Evolutionary conservation across 2,113 vertebrate species (phyloP).

Genomic region (Aplodontia rufa): DNA sequence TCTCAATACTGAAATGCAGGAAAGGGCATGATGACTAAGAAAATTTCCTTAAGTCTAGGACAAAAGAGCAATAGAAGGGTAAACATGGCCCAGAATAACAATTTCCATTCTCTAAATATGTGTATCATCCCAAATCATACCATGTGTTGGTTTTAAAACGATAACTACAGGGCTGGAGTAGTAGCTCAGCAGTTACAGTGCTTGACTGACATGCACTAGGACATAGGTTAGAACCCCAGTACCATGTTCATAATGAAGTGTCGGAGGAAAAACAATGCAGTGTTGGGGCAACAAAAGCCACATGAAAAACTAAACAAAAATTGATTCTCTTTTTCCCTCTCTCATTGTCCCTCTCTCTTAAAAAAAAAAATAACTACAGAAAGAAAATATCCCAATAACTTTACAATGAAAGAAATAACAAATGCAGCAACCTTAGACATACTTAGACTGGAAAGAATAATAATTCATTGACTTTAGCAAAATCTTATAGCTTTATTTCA

Average conservation of each 20-base stretch:
- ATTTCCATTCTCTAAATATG: not conserved
- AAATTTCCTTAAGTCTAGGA: not conserved
- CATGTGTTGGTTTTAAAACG: not conserved
- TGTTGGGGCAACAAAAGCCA: too few relatives aligned
- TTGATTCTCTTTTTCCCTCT: too few relatives aligned
- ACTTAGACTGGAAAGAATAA: not conserved
- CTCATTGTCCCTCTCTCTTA: too few relatives aligned
- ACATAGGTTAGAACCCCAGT: too few relatives aligned
- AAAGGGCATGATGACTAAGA: not conserved
- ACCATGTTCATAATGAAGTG: too few relatives aligned
- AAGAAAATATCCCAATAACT: not conserved
- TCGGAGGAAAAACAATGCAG: too few relatives aligned
- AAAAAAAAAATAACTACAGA: not conserved
- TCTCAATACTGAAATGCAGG: slow-evolving; percentile 10
- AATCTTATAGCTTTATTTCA: not conserved
- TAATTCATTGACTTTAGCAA: slow-evolving; percentile 5
- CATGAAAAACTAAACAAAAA: too few relatives aligned
- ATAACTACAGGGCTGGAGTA: not conserved
- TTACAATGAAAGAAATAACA: slow-evolving; percentile 23
- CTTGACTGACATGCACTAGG: too few relatives aligned
- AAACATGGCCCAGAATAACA: not conserved
- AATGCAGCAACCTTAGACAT: not conserved
- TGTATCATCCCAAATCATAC: not conserved
- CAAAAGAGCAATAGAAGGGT: not conserved
- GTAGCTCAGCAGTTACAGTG: too few relatives aligned